Evolutionary conservation across 2,113 vertebrate genomes (phyloP).

Genomic region (Tragulus kanchil): DNA sequence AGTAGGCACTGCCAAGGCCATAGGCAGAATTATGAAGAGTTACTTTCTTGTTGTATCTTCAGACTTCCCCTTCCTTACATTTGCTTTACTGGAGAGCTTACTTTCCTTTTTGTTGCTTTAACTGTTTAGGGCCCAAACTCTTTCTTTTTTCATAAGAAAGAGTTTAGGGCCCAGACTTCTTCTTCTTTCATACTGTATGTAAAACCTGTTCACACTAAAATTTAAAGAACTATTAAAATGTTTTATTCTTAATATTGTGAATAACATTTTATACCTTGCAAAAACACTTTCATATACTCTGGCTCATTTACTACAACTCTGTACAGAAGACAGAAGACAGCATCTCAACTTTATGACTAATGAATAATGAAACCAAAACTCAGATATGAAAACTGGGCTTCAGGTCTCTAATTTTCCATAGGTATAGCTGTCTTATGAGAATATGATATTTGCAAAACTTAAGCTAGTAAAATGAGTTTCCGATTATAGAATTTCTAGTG

Average conservation of each 20-base stretch:
- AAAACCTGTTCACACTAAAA: neutral
- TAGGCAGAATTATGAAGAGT: slow-evolving; percentile 1
- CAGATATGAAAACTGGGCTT: neutral
- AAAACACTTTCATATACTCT: neutral
- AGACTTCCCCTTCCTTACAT: neutral
- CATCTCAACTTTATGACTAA: neutral
- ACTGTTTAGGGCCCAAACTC: neutral
- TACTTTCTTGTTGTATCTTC: neutral
- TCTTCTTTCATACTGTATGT: neutral
- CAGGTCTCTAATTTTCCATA: slow-evolving; percentile 9
- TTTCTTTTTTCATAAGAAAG: slow-evolving; percentile 9
- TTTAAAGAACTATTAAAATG: neutral
- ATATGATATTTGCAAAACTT: neutral
- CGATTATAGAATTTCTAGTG: neutral
- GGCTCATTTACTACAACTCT: neutral
- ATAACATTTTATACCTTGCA: slow-evolving; percentile 20
- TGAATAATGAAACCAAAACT: neutral
- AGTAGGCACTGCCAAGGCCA: neutral
- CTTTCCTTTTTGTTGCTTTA: neutral
- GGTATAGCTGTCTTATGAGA: neutral
- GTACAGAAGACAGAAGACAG: neutral
- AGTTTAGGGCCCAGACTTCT: too few relatives aligned
- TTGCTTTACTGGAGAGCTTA: neutral
- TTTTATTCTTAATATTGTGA: neutral
- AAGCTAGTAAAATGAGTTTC: neutral